These are phyloP conservation scores for Hydra vulgaris DNA, from an alignment of 30 jellyfish, hydroid and myxozoan species.

Conservation along the genomic window DNA sequence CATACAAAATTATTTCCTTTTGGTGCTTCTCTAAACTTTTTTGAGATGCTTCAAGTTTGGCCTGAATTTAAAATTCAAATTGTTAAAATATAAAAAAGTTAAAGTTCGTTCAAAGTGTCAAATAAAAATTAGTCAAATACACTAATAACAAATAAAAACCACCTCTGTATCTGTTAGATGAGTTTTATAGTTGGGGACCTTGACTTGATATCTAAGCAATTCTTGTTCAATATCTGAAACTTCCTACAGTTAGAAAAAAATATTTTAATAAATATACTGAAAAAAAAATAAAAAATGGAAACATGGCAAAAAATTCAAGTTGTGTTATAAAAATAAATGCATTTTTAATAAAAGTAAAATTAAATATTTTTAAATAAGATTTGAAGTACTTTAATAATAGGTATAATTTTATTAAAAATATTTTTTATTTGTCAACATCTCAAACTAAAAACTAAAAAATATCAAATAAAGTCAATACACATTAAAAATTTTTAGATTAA, in stretches of 20 bases:
- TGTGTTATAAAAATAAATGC: background rate
- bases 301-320: background rate
- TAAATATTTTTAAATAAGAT: background rate
- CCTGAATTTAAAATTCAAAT: slow-evolving; percentile 11
- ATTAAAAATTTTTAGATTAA: too few relatives aligned
- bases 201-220: slow-evolving; percentile 22
- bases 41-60: slow-evolving; percentile 8
- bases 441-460: too few relatives aligned
- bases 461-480: too few relatives aligned
- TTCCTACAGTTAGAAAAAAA: slow-evolving; percentile 32
- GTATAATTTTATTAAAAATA: too few relatives aligned
- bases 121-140: too few relatives aligned
- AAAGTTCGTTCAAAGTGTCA: too few relatives aligned
- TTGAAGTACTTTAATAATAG: too few relatives aligned
- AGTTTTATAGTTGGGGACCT: slow-evolving; percentile 47
- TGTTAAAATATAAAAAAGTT: background rate
- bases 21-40: slow-evolving; percentile 22
- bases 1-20: slow-evolving; percentile 1
- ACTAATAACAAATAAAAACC: background rate
- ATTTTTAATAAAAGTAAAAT: background rate
- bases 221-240: slow-evolving; percentile 28
- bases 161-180: slow-evolving; percentile 55
- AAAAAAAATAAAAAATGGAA: background rate
- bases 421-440: too few relatives aligned
- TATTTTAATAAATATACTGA: background rate